phyloP scores from a whole-genome alignment of 2,888 invertebrate species.

The Cancer borealis region DNA sequence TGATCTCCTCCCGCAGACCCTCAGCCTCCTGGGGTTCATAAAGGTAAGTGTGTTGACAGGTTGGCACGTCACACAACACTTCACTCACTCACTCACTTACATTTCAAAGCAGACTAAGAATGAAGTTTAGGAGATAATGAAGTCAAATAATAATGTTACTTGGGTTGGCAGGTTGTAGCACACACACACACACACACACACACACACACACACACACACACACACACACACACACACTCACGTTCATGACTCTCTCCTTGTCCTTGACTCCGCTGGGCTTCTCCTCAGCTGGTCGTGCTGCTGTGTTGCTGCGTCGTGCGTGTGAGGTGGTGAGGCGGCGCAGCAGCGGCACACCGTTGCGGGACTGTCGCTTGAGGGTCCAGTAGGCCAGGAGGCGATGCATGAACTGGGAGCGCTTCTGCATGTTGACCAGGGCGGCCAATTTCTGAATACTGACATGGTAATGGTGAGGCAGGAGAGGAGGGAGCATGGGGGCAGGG shows the following conservation, averaged over 20 bases:
- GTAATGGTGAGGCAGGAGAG: constrained; percentile 24
- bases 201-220: constrained; percentile 2
- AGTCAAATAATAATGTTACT: no score
- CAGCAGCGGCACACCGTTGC: constrained; percentile 97
- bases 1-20: constrained; percentile 83
- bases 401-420: constrained; percentile 92
- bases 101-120: no score
- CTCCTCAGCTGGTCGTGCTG: constrained; percentile 49
- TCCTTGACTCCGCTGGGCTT: constrained; percentile 57
- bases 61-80: background rate
- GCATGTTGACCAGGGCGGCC: constrained; percentile 86
- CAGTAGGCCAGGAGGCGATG: constrained; percentile 96
- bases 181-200: background rate
- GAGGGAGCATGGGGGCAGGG: background rate
- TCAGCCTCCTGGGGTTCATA: constrained; percentile 66
- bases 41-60: background rate
- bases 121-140: no score
- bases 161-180: no score
- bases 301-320: constrained; percentile 71
- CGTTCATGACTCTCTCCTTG: constrained; percentile 61
- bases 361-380: constrained; percentile 95
- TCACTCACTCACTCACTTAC: background rate
- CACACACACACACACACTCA: constrained; percentile 50
- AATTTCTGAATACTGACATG: constrained; percentile 89
- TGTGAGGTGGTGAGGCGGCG: constrained; percentile 83